Evolutionary conservation across 2,797 vertebrate genomes (phyloP), one percentile per base, ranked within the genome.

Genomic region (Hypotaenidia philippensis): DNA sequence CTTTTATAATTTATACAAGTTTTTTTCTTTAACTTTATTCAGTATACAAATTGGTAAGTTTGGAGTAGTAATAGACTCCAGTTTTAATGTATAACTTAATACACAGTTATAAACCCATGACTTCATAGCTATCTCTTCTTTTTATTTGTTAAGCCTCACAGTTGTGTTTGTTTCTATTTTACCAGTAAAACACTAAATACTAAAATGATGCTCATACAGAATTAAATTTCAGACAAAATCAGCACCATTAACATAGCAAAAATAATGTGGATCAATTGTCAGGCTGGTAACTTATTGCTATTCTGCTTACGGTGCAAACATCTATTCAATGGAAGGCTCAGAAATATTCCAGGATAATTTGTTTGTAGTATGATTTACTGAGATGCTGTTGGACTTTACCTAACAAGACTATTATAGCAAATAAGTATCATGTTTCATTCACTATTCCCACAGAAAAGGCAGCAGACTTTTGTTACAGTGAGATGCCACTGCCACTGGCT

Each of bases 301-400:
- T 83, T 71, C 49, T 93, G 11, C 29, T 75, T 94, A 57, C 69
- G 75, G 69, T 79, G 31, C 76, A 95, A 95, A 89, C 5, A 21
- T 52, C 22, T 91, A 38, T 90, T 89, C 47, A 89, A 26, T 27
- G 31, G 47, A 92, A 87, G 13, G 40, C 31, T 69, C 68, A 66
- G 65, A 95, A 83, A 91, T 95, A 95, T 87, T 94, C n/a, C 53
- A 75, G 32, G n/a, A 27, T 53, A 84, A 89, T 83, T 95, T 87
- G 26, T 85, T 93, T 87, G 34, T 44, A 61, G 40, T 60, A 56
- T 96, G 79, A 91, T 95, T 96, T 87, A 89, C 47, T 92, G 89
- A 96, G 97, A 96, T 92, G 55, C 13, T 12, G 5, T 53, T 81
- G 70, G 59, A 92, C 36, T 92, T 96, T 66, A 86, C 71, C 74